Base-by-base conservation (phyloP, 2,888 invertebrate genomes). In the Rugalucina vietnamica region DNA sequence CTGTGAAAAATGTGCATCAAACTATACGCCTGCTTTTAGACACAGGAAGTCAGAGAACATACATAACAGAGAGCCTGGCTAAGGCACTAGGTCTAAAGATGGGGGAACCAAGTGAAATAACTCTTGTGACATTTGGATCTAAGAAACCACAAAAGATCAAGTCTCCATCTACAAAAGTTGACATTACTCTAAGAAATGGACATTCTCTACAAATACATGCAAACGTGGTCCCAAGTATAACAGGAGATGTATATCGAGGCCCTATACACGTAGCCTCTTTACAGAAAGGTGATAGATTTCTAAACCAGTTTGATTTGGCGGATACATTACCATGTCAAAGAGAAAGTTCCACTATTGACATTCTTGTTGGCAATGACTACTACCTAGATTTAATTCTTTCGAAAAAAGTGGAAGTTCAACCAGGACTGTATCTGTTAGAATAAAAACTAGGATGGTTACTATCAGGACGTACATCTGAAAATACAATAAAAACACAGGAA, bases 191-290 rank as follows among this genome's bases (percentile, higher is more conserved):
- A 18, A 82, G 71, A 34, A 74, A 78, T 69, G 80, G 82, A 71
- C 65, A 74, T 3, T 75, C 39, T n/a, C 57, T 84, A 32, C 43
- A 32, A 14, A 60, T 85, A 18, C 27, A 37, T 24, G 87, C 81
- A 39, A 82, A 85, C 70, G 79, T 87, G 43, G 78, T 87, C 14
- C 81, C 82, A 32, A 70, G 39, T 2, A 87, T 84, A 5, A 82
- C 69, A 36, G 84, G 87, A 24, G 57, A 14, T 29, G 29, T 82
- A 18, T 34, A 76, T 14, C 70, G 79, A 54, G 57, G 76, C 0
- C 34, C 69, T 27, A 18, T 79, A 21, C 70, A 75, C 10, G 36
- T 24, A 10, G 18, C 3, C 2, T 29, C 50, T 21, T 14, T 37
- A 27, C 5, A 69, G 12, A 37, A 43, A 34, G 32, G 49, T 29